A percentile compares a stretch with the other conserved stretches of the same genome.
phyloP scores from a whole-genome alignment of 2,797 vertebrate genomes.

The Thamnophis elegans region DNA sequence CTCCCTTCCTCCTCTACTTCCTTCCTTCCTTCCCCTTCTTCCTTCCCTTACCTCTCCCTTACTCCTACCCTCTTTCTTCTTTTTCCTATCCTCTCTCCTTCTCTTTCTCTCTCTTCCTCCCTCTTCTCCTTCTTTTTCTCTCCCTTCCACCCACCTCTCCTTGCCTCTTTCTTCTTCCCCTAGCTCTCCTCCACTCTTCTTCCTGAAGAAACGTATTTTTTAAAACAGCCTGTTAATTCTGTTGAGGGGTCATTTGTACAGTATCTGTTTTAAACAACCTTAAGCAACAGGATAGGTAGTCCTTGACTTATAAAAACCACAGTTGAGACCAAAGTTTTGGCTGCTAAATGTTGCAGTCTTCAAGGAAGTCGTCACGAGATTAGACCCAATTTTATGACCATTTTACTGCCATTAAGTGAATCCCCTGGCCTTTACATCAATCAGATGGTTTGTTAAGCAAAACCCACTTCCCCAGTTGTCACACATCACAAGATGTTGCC shows the following conservation, averaged over 20 bases:
- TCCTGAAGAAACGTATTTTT: too few species aligned
- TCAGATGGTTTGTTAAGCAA: background rate
- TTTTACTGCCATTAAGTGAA: background rate
- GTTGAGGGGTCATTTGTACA: background rate
- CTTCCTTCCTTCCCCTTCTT: too few species aligned
- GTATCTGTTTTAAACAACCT: background rate
- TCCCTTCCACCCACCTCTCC: too few species aligned
- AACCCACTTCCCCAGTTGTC: background rate
- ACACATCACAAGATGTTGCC: background rate
- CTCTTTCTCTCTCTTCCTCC: too few species aligned
- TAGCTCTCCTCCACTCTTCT: too few species aligned
- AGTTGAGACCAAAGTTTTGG: background rate
- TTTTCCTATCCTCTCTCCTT: too few species aligned
- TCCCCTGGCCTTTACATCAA: background rate
- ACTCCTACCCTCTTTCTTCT: too few species aligned
- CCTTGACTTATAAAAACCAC: background rate
- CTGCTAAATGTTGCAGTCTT: background rate
- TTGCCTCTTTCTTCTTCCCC: too few species aligned
- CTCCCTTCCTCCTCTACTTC: too few species aligned
- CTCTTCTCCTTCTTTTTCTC: too few species aligned
- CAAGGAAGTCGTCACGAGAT: background rate
- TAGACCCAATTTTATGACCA: background rate
- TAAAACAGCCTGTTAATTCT: background rate
- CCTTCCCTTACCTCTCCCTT: too few species aligned
- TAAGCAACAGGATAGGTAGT: background rate